These are phyloP conservation scores for Drosophila differens DNA, from an alignment of 2,888 invertebrate species.

Conservation along the genomic window DNA sequence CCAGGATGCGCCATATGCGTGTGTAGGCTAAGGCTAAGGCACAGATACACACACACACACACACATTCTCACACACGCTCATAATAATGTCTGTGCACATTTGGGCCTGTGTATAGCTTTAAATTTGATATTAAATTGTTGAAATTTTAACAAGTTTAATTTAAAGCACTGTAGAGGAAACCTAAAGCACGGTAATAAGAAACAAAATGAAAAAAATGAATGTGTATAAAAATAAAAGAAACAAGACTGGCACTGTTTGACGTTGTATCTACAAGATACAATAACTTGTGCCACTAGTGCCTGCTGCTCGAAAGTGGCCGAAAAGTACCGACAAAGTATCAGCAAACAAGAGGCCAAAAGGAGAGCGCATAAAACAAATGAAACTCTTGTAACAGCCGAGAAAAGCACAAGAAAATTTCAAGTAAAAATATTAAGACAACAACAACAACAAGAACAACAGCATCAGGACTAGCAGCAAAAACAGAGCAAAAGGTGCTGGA, in stretches of 20 bases:
- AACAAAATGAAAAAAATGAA: conserved; percentile 34
- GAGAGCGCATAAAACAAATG: conserved; percentile 79
- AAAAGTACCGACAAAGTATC: conserved; percentile 82
- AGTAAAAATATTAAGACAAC: conserved; percentile 78
- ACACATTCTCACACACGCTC: conserved; percentile 5
- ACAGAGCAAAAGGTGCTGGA: neutral
- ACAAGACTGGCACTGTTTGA: conserved; percentile 56
- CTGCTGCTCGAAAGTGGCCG: conserved; percentile 75
- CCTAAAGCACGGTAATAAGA: conserved; percentile 32
- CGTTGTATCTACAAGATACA: conserved; percentile 80
- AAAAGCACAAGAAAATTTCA: conserved; percentile 80
- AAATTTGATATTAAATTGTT: conserved; percentile 64
- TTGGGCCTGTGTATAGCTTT: conserved; percentile 41
- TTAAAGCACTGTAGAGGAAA: conserved; percentile 25
- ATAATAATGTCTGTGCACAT: conserved; percentile 17
- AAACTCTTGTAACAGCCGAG: conserved; percentile 75
- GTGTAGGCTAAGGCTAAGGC: conserved; percentile 59
- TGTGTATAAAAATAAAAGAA: neutral
- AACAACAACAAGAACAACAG: conserved; percentile 24
- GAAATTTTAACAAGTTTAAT: conserved; percentile 20
- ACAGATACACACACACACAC: conserved; percentile 18
- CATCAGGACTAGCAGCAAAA: neutral
- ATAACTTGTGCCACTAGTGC: conserved; percentile 76
- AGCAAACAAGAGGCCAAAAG: conserved; percentile 80
- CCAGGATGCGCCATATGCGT: conserved; percentile 79